Base-by-base conservation (phyloP, 53 echinoderm and acorn worm genomes). In the Echinarachnius parma region DNA sequence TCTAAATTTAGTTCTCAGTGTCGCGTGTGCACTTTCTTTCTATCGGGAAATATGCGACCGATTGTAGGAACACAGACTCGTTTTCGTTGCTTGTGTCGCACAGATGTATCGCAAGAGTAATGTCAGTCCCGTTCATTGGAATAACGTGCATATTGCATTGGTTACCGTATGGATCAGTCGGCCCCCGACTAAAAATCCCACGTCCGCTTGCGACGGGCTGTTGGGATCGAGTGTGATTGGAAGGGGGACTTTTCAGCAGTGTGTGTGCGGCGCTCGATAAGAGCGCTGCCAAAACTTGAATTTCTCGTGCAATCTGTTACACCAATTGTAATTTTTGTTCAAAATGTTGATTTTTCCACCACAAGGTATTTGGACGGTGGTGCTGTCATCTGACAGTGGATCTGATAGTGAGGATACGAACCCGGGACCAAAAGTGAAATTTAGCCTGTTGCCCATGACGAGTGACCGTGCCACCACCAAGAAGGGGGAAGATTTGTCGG, bases 381-480 rank as follows among this genome's bases (percentile, higher is more conserved):
- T 93, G 62, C 93, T 93, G 66, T 89, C 93, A 31, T 86, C 93
- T 35, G 92, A 92, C 50, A 92, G 83, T 78, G 92, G 86, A 75
- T 66, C 92, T 46, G 92, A 92, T 68, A 83, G 84, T 81, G 92
- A 77, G 72, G 55, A 64, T 77, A 77, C 78, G 78, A 80, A 55
- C 57, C 83, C 80, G 74, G 92, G 86, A 71, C 92, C 92, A 19
- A 92, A 92, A 81, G 92, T 92, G 81, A 92, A 92, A 86, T 92
- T 86, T 74, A 92, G 89, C 86, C 79, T 92, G 80, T 88, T 87
- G 90, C 96, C 96, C 91, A 95, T 95, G 96, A 95, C 96, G 84
- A 84, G 91, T 81, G 96, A 94, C 84, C 90, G 91, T 77, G n/a
- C n/a, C n/a, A n/a, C n/a, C n/a, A 79, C 84, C 30, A 91, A 85